Base-by-base conservation (phyloP, 2,797 vertebrate genomes). In the Atherinosoma microstoma region DNA sequence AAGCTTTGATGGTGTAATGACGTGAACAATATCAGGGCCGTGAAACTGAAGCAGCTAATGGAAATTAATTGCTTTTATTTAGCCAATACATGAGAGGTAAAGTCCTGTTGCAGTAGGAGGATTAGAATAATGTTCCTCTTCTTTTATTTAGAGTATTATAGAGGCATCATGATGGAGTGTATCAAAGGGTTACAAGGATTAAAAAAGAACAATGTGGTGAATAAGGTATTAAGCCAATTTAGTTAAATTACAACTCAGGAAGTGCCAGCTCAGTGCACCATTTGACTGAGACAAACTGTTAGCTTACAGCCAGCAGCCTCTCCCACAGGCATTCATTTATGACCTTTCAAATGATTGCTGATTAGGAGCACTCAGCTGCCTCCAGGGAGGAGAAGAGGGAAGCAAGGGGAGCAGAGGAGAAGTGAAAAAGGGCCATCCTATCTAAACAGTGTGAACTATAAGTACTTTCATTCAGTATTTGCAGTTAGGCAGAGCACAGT, bases 291-390 rank as follows among this genome's bases (percentile, higher is more conserved):
- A 82, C 77, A 86, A 83, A 85, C 79, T 78, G 83, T 85, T 73
- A 78, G 85, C 67, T 72, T 64, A 22, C 64, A 79, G 78, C 83
- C 76, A 0, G 54, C 78, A 84, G 87, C 79, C 62, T 82, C 79
- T 89, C 75, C 75, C 79, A 69, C 74, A 79, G 78, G 80, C 70
- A n/a, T 66, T 65, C 76, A 9, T 72, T 83, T 84, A 73, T 82
- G 89, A 91, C 90, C 90, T 92, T 90, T 90, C 80, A 73, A 85
- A 83, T 85, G 85, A 90, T 90, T 80, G 83, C 84, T 89, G 87
- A 92, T 92, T 88, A 89, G 79, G 67, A 87, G 78, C 80, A 86
- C 79, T 86, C 76, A 70, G 65, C 76, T 27, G 53, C 85, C 83
- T 86, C 82, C 68, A 87, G 79, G 38, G n/a, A 80, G 74, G 71